Evolutionary conservation across 2,888 invertebrate genomes (phyloP).

Genomic region (Pyralis farinalis): DNA sequence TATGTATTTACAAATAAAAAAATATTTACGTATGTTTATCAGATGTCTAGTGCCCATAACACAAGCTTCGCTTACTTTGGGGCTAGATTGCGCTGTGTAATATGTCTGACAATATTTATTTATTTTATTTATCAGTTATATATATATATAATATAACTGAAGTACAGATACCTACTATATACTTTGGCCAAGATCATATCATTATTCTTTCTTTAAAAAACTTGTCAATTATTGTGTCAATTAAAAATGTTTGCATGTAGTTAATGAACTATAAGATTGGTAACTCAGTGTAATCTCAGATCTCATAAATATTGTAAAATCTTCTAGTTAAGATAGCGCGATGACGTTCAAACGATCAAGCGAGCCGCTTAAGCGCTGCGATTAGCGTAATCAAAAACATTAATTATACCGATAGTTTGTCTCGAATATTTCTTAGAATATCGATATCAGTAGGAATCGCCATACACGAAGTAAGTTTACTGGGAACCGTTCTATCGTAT

Average conservation of each 20-base stretch:
- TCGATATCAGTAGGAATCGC: conserved; percentile 51
- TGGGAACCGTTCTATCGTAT: conserved; percentile 39
- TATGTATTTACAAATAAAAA: no score
- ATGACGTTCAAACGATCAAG: background rate
- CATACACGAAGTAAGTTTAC: conserved; percentile 45
- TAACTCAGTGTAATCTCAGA: background rate
- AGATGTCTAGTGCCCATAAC: no score
- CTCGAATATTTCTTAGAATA: conserved; percentile 23
- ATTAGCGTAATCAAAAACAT: conserved; percentile 38
- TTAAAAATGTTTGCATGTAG: conserved; percentile 4
- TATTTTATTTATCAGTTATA: no score
- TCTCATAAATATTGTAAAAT: conserved; percentile 1
- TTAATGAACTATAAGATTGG: background rate
- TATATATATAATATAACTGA: no score
- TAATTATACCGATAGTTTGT: conserved; percentile 34
- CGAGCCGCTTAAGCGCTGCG: conserved; percentile 12
- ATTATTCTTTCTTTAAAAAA: background rate
- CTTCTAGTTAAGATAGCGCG: background rate
- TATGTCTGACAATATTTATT: no score
- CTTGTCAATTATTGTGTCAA: conserved; percentile 9
- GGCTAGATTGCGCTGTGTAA: no score
- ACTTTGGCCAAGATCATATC: background rate
- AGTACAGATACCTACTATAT: no score
- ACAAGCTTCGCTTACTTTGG: no score
- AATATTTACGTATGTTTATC: no score